These are phyloP conservation scores for Laticauda laticaudata DNA, from an alignment of 2,113 vertebrate genomes.

Conservation along the genomic window DNA sequence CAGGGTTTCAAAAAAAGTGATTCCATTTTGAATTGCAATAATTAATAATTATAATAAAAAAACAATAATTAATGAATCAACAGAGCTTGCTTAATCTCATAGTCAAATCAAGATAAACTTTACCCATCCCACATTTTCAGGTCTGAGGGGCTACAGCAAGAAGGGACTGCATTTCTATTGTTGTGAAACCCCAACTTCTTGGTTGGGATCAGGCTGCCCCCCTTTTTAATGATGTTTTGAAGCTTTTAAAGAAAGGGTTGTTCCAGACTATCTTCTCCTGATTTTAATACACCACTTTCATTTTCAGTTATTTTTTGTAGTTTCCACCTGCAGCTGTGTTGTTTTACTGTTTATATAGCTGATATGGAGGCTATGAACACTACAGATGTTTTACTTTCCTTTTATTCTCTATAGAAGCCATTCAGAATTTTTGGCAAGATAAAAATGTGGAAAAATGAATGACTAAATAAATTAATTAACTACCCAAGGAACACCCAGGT, in stretches of 20 bases:
- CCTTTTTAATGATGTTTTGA: background rate
- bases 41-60: too few relatives aligned
- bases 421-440: background rate
- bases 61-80: background rate
- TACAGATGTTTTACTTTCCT: background rate
- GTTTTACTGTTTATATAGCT: background rate
- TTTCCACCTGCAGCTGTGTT: background rate
- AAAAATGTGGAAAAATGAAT: background rate
- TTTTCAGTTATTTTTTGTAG: background rate
- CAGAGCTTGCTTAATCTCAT: background rate
- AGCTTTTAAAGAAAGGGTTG: background rate
- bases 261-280: background rate
- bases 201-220: background rate
- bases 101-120: background rate
- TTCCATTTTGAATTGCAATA: background rate
- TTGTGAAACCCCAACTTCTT: background rate
- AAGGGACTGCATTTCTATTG: background rate
- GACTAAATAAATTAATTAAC: background rate
- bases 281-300: background rate
- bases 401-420: background rate
- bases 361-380: background rate
- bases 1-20: background rate
- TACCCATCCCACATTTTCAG: background rate
- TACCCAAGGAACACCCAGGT: background rate
- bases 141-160: background rate